phyloP scores from a whole-genome alignment of 37 sponge, comb jelly and placozoan genomes.

The Aplysina aerophoba region DNA sequence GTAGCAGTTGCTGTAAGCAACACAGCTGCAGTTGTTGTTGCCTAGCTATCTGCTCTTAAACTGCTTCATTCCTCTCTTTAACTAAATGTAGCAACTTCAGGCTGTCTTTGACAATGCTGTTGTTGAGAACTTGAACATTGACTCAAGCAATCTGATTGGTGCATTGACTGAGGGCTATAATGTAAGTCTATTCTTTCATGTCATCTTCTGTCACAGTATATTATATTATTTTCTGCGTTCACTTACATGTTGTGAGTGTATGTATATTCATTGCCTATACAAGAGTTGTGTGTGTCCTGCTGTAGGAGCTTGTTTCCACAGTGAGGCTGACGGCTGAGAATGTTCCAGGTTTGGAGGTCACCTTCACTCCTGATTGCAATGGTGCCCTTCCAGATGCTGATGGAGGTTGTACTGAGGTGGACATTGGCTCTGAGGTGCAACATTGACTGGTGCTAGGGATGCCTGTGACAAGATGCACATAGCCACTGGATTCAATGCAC shows the following conservation, averaged over 20 bases:
- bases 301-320: constrained; percentile 15
- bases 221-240: too few species aligned
- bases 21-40: too few species aligned
- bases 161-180: background rate
- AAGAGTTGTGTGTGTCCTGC: background rate
- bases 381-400: background rate
- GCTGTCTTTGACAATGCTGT: constrained; percentile 28
- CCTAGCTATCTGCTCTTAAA: too few species aligned
- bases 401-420: background rate
- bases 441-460: too few species aligned
- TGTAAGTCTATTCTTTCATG: background rate
- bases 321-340: background rate
- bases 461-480: too few species aligned
- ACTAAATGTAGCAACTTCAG: background rate
- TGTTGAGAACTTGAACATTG: background rate
- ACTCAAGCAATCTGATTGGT: background rate
- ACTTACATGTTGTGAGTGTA: too few species aligned
- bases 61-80: too few species aligned
- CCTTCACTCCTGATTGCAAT: background rate
- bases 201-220: too few species aligned
- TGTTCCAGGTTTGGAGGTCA: constrained; percentile 21
- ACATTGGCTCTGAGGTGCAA: too few species aligned
- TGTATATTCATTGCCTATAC: too few species aligned
- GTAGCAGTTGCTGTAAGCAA: too few species aligned
- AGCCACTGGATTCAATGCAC: too few species aligned